Evolutionary conservation across 30 jellyfish, hydroid and myxozoan genomes (phyloP), one percentile per base, ranked within the genome.

Genomic region (Phacellophora camtschatica): DNA sequence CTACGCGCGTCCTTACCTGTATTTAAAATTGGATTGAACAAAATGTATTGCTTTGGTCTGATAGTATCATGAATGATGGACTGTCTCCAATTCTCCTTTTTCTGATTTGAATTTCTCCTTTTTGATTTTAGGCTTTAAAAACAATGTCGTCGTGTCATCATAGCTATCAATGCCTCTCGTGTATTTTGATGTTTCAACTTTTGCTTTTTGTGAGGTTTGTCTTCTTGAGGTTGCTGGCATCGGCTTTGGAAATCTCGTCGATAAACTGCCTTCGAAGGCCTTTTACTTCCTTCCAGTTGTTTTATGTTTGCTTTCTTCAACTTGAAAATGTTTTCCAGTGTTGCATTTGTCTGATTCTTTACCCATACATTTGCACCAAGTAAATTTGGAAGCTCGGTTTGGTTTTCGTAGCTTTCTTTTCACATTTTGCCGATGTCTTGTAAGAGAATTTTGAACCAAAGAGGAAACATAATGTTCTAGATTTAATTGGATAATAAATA

Each of bases 321-420:
- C n/a, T 57, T 57, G 72, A 18, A 57, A 6, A 57, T 42, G n/a
- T 57, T 57, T 57, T 57, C 72, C 5, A 57, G 43, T 18, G 42
- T 57, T 18, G 72, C 72, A 57, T 57, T 57, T n/a, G 42, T 57
- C 41, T 57, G 27, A n/a, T 57, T 57, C 72, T 57, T 57, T 25
- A 57, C 72, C 72, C 72, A 57, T 2, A 57, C 42, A 57, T 57
- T 57, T 57, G 72, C 2, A 10, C 72, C 72, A 57, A 25, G 7
- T 4, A 42, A 18, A 6, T 25, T n/a, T 4, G 72, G 72, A 8
- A 57, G 72, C n/a, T 57, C 43, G 43, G 27, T 7, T 18, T 57
- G n/a, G 3, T 57, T n/a, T 25, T 57, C 72, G 72, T 25, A 57
- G 18, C 72, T 57, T 32, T 25, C n/a, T 3, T n/a, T n/a, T 4